A percentile compares a stretch with the other conserved stretches of the same genome.
phyloP scores from a whole-genome alignment of 2,113 vertebrate genomes.

The Nibea albiflora region DNA sequence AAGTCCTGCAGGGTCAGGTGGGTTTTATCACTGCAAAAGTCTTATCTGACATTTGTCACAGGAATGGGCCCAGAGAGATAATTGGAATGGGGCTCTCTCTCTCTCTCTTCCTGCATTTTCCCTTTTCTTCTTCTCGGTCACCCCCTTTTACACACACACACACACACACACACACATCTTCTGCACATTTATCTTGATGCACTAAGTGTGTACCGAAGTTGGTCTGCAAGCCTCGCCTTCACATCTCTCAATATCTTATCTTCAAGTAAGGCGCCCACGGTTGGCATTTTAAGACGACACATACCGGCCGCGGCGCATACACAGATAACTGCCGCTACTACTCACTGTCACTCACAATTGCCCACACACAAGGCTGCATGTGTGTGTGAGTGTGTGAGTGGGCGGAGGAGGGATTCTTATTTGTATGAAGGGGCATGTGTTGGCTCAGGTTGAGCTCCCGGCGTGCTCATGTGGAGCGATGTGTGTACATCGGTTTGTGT shows the following conservation, averaged over 20 bases:
- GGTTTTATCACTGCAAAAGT: constrained; percentile 65
- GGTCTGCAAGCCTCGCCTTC: constrained; percentile 57
- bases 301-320: constrained; percentile 28
- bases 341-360: constrained; percentile 72
- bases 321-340: constrained; percentile 59
- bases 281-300: constrained; percentile 75
- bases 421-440: constrained; percentile 1
- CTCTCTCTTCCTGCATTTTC: constrained; percentile 25
- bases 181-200: constrained; percentile 61
- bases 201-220: constrained; percentile 54
- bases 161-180: constrained; percentile 29
- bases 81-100: constrained; percentile 70
- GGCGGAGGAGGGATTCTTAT: constrained; percentile 27
- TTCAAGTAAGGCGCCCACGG: constrained; percentile 63
- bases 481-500: constrained; percentile 15
- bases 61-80: constrained; percentile 61
- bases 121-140: constrained; percentile 10
- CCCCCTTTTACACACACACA: not conserved
- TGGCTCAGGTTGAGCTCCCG: constrained; percentile 13
- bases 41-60: constrained; percentile 74
- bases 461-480: constrained; percentile 26
- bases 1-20: constrained; percentile 64
- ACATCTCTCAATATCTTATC: constrained; percentile 75
- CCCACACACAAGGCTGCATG: constrained; percentile 66
- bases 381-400: constrained; percentile 44